Conservation (phyloP, 2,888 invertebrate genomes). For the Taphrorychus bicolor region DNA sequence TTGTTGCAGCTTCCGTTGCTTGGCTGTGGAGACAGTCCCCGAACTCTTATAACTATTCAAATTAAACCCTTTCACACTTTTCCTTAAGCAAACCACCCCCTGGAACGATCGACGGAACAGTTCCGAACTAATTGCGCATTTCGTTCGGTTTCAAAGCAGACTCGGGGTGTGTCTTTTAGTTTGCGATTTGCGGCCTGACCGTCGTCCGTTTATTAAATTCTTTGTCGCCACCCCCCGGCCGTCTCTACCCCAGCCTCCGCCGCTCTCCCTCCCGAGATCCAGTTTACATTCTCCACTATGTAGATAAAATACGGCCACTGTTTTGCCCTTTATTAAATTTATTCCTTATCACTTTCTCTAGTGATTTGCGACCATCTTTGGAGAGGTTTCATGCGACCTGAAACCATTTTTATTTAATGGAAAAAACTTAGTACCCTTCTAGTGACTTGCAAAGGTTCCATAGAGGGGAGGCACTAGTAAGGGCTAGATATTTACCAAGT, state of each 20-base stretch:
- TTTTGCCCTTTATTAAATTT: conserved; percentile 14
- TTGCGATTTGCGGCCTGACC: conserved; percentile 17
- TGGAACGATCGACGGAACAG: neutral
- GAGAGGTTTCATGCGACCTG: neutral
- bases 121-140: neutral
- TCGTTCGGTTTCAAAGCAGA: conserved; percentile 1
- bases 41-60: neutral
- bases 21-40: neutral
- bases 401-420: neutral
- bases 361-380: neutral
- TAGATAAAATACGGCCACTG: conserved; percentile 9
- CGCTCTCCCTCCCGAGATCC: neutral
- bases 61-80: neutral
- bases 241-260: no score
- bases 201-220: conserved; percentile 17
- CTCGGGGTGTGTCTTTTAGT: neutral
- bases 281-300: conserved; percentile 13
- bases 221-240: conserved; percentile 9
- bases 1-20: no score
- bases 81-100: neutral
- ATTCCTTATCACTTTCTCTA: conserved; percentile 1
- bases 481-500: no score
- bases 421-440: neutral
- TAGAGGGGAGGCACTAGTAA: no score
- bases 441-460: neutral